phyloP scores from a whole-genome alignment of 1,140 invertebrate species.

The Heliconius congener region DNA sequence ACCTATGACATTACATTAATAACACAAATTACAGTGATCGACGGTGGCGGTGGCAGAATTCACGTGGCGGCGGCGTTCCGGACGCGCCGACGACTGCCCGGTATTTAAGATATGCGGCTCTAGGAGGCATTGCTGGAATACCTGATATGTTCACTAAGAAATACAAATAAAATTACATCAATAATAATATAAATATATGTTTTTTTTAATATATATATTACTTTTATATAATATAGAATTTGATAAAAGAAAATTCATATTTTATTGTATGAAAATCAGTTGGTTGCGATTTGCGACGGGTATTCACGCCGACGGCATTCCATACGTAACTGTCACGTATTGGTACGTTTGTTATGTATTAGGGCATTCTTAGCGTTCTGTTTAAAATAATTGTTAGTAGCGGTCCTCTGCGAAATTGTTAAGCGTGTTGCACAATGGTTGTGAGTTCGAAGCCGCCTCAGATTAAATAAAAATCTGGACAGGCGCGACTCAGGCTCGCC shows the following conservation, averaged over 20 bases:
- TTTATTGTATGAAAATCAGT: neutral
- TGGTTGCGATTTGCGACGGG: neutral
- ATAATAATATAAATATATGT: neutral
- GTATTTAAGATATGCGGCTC: slow-evolving; percentile 28
- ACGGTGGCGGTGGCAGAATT: slow-evolving; percentile 27
- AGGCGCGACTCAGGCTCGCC: no score
- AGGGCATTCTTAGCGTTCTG: neutral
- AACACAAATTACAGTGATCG: slow-evolving; percentile 23
- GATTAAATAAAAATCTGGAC: no score
- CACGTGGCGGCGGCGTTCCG: slow-evolving; percentile 25
- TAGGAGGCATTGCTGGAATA: slow-evolving; percentile 14
- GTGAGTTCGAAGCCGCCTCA: no score
- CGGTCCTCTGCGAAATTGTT: neutral
- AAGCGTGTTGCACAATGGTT: no score
- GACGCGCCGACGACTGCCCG: slow-evolving; percentile 8
- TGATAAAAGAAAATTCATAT: neutral
- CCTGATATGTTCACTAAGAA: slow-evolving; percentile 19
- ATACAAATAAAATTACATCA: neutral
- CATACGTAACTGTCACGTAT: slow-evolving; percentile 3
- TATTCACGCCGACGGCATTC: slow-evolving; percentile 7
- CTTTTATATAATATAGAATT: neutral
- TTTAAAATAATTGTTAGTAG: neutral
- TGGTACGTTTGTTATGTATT: slow-evolving; percentile 1
- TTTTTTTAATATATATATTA: no score
- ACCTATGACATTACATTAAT: slow-evolving; percentile 25